These are phyloP conservation scores for Euzetes globulus DNA, from an alignment of 2,888 invertebrate species.

Conservation along the genomic window DNA sequence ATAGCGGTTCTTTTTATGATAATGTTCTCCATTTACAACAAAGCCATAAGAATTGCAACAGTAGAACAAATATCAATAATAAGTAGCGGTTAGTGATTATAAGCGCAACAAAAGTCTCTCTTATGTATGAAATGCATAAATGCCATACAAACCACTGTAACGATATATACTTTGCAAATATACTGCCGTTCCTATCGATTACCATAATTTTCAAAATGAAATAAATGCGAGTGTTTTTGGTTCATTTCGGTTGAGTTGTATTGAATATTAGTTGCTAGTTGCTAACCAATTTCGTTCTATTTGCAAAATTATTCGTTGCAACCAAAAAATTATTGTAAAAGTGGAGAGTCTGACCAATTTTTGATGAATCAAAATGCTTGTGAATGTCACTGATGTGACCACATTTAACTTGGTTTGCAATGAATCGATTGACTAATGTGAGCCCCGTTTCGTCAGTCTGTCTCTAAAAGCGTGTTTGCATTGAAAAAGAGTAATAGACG, in stretches of 20 bases:
- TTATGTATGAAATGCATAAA: not conserved
- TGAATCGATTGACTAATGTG: conserved; percentile 7
- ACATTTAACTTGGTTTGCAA: not conserved
- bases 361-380: not conserved
- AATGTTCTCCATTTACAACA: not conserved
- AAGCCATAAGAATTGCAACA: not conserved
- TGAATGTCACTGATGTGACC: not conserved
- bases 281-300: not conserved
- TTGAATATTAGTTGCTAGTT: no score
- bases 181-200: conserved; percentile 20
- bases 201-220: not conserved
- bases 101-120: no score
- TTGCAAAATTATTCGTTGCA: not conserved
- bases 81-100: conserved; percentile 2
- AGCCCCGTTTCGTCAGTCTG: not conserved
- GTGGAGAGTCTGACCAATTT: no score
- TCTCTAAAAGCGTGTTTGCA: not conserved
- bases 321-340: not conserved
- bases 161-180: not conserved
- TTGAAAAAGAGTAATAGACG: not conserved
- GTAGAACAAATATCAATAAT: not conserved
- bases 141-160: not conserved
- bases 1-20: not conserved
- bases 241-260: not conserved
- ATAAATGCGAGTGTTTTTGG: not conserved